These are phyloP conservation scores for Beris chalybata DNA, from an alignment of 2,888 invertebrate species.

Conservation along the genomic window DNA sequence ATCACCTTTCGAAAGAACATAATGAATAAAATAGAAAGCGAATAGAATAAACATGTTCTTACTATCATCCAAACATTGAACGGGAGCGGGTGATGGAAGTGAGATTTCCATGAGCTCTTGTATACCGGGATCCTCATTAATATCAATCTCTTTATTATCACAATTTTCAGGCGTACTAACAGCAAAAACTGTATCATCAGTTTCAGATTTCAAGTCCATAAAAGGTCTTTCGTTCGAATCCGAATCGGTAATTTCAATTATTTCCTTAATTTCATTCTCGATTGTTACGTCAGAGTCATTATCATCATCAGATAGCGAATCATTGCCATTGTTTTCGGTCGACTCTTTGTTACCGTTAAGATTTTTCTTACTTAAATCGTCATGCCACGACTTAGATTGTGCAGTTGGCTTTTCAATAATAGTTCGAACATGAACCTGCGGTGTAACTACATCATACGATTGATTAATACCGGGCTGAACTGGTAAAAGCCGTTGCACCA, in stretches of 20 bases:
- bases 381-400: constrained; percentile 42
- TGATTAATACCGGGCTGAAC: constrained; percentile 59
- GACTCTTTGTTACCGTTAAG: constrained; percentile 53
- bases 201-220: constrained; percentile 5
- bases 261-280: not conserved
- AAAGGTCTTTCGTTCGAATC: constrained; percentile 8
- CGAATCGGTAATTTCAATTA: not conserved
- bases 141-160: constrained; percentile 10
- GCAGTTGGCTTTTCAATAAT: constrained; percentile 11
- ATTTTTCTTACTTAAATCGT: constrained; percentile 48
- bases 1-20: constrained; percentile 41
- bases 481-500: constrained; percentile 75
- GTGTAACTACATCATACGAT: constrained; percentile 47
- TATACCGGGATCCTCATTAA: constrained; percentile 37
- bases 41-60: not conserved
- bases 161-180: not conserved
- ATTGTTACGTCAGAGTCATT: too few relatives aligned
- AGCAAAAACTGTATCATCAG: constrained; percentile 7
- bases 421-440: constrained; percentile 20
- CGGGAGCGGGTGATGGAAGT: constrained; percentile 37
- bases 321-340: constrained; percentile 43
- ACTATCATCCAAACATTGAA: constrained; percentile 26
- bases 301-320: not conserved
- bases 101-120: constrained; percentile 39
- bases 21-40: not conserved